A percentile compares a stretch with the other conserved stretches of the same genome.
These are phyloP conservation scores for Sialia sialis DNA, from an alignment of 2,113 vertebrate genomes.

Conservation along the genomic window DNA sequence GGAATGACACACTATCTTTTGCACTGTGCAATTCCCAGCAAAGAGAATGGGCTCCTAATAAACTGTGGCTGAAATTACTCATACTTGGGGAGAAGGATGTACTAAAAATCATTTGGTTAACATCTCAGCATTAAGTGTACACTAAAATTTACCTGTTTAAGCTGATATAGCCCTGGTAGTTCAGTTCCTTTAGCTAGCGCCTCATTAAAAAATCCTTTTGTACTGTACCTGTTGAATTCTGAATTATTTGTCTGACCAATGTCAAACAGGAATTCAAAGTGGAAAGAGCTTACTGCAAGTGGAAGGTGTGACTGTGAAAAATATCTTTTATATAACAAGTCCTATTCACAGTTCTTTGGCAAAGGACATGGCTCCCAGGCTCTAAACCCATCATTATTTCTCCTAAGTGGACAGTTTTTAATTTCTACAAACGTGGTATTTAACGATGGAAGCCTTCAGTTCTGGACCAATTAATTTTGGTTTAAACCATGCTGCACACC, in stretches of 20 bases:
- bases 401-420: neutral
- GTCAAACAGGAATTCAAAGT: neutral
- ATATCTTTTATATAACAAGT: neutral
- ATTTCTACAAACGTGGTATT: neutral
- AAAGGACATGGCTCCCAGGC: neutral
- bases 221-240: neutral
- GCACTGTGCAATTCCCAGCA: neutral
- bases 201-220: neutral
- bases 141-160: neutral
- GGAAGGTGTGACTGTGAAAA: neutral
- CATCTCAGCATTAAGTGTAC: neutral
- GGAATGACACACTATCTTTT: neutral
- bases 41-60: neutral
- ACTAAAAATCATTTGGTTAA: neutral
- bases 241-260: neutral
- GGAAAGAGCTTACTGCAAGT: neutral
- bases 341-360: neutral
- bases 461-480: neutral
- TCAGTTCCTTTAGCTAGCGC: neutral
- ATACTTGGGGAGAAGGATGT: neutral
- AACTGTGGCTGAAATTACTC: neutral
- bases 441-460: neutral
- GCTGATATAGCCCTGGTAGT: neutral
- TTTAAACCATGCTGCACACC: neutral
- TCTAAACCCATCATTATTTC: neutral